These are phyloP conservation scores for Andrena praecox DNA, from an alignment of 2,888 invertebrate genomes.

Conservation along the genomic window DNA sequence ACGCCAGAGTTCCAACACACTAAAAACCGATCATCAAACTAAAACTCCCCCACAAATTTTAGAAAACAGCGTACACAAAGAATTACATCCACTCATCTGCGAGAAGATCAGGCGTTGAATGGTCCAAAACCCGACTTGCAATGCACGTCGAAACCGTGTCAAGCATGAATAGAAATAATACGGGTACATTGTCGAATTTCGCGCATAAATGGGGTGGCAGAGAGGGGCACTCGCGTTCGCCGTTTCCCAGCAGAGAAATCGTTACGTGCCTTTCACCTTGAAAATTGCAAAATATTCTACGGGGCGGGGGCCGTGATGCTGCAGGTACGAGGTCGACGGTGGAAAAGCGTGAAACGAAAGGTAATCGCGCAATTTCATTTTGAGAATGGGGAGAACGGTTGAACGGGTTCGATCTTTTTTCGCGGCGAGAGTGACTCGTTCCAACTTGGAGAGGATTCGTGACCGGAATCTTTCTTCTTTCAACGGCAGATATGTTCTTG, in stretches of 20 bases:
- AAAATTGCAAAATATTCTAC: constrained; percentile 37
- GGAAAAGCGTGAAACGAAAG: constrained; percentile 64
- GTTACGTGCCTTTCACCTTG: constrained; percentile 8
- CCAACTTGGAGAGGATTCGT: constrained; percentile 66
- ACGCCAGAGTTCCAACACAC: no score
- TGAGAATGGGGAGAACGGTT: constrained; percentile 56
- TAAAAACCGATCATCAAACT: no score
- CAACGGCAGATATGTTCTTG: constrained; percentile 45
- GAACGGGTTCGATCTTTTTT: constrained; percentile 54
- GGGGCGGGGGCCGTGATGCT: not conserved
- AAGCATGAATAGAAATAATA: not conserved
- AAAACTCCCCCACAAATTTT: not conserved
- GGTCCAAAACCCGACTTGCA: not conserved
- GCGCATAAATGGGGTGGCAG: not conserved
- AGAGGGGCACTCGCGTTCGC: not conserved
- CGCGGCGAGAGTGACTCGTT: constrained; percentile 59
- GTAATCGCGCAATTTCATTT: constrained; percentile 71
- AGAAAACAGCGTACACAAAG: not conserved
- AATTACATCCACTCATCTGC: not conserved
- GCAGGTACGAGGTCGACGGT: constrained; percentile 16
- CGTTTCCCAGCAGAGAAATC: not conserved
- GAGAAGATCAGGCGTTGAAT: not conserved
- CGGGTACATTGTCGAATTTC: not conserved
- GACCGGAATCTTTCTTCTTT: constrained; percentile 66
- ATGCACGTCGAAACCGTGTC: not conserved